Evolutionary conservation across 2,797 vertebrate genomes (phyloP), one percentile per base, ranked within the genome.

Genomic region (Mus caroli): DNA sequence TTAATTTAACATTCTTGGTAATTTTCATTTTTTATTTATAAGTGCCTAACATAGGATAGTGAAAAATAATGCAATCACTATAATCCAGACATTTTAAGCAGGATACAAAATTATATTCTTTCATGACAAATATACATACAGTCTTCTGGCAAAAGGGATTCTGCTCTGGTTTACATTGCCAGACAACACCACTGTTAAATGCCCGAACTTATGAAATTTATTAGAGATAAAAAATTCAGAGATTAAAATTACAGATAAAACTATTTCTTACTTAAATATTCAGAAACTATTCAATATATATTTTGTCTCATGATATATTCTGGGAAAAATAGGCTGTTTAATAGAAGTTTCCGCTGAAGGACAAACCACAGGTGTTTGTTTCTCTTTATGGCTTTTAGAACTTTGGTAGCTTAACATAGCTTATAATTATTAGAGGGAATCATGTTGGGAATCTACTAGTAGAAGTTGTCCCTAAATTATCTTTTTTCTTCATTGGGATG

Each of bases 151-250:
- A 76, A 31, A 43, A 31, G 11, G 43, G 3, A 0, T 94, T 52
- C 54, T 79, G 6, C 31, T 11, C 28, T 43, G 28, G 19, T 75
- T 94, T 88, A 64, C 69, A 40, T 67, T 85, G 3, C 43, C 4
- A 67, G 40, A 24, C 13, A 87, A 86, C 3, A 60, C 20, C 0
- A 79, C 26, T 58, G 3, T 22, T 92, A 90, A 90, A 62, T 15
- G 13, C 50, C 77, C n/a, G 78, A 80, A 69, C 0, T 6, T 34
- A 15, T n/a, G 0, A 15, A 8, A 6, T 92, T 64, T 54, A 73
- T 94, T 88, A 52, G 5, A 82, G 60, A 9, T 92, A 73, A 67
- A 90, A 88, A 85, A 34, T 67, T 91, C 85, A 46, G 6, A 88
- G 54, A 17, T 93, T 34, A 80, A 60, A 90, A 88, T 62, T 46